These are phyloP conservation scores for Calonectris borealis DNA, from an alignment of 2,113 vertebrate species.

Conservation along the genomic window DNA sequence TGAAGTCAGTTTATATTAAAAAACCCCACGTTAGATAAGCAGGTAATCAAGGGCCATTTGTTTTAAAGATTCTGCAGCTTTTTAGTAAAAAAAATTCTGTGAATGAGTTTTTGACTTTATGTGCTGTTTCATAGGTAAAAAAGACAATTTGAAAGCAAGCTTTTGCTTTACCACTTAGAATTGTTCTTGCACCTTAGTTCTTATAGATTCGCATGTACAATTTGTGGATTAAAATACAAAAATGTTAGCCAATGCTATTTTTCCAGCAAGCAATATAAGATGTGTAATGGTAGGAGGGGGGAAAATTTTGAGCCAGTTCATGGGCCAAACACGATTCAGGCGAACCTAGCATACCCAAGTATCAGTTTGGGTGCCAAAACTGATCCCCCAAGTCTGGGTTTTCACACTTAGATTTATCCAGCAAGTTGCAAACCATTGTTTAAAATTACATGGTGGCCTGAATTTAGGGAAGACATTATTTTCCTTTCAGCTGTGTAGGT, in stretches of 20 bases:
- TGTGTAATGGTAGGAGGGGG: background rate
- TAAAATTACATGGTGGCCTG: background rate
- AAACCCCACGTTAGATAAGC: rapidly evolving
- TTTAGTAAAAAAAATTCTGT: background rate
- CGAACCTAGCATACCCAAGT: background rate
- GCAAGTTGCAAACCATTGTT: background rate
- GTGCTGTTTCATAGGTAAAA: background rate
- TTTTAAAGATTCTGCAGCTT: background rate
- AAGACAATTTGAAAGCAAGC: background rate
- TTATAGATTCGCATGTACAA: background rate
- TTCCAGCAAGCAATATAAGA: background rate
- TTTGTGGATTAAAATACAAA: background rate
- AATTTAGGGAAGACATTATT: background rate
- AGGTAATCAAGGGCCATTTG: background rate
- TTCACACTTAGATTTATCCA: background rate
- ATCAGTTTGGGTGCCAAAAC: background rate
- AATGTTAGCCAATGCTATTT: background rate
- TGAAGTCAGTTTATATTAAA: background rate
- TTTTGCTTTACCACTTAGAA: background rate
- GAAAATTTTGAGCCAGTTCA: background rate
- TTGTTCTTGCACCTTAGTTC: background rate
- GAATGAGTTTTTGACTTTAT: background rate
- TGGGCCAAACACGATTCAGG: background rate
- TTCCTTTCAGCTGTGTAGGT: background rate
- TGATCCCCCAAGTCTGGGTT: background rate